Evolutionary conservation across 2,888 invertebrate species (phyloP).

Genomic region (Phania funesta): DNA sequence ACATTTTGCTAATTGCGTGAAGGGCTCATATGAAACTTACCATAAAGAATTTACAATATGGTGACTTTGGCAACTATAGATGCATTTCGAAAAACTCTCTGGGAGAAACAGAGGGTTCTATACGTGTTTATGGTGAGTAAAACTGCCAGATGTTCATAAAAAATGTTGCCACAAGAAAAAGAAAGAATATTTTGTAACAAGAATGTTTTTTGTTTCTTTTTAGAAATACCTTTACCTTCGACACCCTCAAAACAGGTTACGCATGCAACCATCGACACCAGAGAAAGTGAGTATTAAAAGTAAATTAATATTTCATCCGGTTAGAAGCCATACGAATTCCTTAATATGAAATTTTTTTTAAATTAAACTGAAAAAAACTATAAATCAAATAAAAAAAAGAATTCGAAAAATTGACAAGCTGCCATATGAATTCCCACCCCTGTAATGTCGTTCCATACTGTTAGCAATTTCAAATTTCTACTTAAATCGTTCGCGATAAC

Average conservation of each 20-base stretch:
- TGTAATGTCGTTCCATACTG: too few relatives aligned
- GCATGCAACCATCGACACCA: slow-evolving; percentile 79
- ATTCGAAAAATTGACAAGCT: too few relatives aligned
- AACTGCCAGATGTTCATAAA: not conserved
- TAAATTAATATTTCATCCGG: not conserved
- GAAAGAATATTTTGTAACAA: not conserved
- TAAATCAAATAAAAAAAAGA: too few relatives aligned
- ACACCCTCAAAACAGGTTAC: slow-evolving; percentile 87
- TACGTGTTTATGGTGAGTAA: slow-evolving; percentile 92
- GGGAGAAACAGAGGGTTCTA: slow-evolving; percentile 95
- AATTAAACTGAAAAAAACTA: too few relatives aligned
- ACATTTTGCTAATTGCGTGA: not conserved
- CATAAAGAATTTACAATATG: slow-evolving; percentile 89
- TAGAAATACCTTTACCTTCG: slow-evolving; percentile 94
- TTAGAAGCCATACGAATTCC: too few relatives aligned
- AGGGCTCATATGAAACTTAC: slow-evolving; percentile 94
- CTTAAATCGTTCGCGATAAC: too few relatives aligned
- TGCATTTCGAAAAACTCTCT: slow-evolving; percentile 96
- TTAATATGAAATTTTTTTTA: too few relatives aligned
- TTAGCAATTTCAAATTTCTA: too few relatives aligned
- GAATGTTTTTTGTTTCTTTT: not conserved
- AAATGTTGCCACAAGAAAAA: not conserved
- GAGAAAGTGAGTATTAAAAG: slow-evolving; percentile 79
- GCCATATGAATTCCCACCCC: too few relatives aligned
- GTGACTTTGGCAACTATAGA: slow-evolving; percentile 94